Evolutionary conservation across 2,888 invertebrate species (phyloP), one percentile per base, ranked within the genome.

Genomic region (Glaucopsyche alexis): DNA sequence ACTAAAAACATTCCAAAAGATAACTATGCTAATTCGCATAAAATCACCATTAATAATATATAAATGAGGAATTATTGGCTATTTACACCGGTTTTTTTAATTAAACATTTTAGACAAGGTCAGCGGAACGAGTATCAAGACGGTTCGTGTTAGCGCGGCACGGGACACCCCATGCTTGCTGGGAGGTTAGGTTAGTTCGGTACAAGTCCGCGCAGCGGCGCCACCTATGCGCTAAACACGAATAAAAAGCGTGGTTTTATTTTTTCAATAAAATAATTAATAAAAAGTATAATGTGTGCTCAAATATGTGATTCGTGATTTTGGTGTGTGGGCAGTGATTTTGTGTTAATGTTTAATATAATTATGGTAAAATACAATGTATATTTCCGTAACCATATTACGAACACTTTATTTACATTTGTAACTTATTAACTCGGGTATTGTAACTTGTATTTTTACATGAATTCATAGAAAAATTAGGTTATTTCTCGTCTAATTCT

Each of bases 131-230:
- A 88, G 88, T 80, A 90, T 85, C 91, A 91, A 90, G 87, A 87
- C 74, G 80, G 78, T 80, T 82, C 76, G 77, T 38, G 52, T 52
- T 16, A 29, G 60, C 13, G 60, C 13, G 85, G 82, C 82, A 80
- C 13, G 60, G 6, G 85, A 81, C 82, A 80, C 82, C 81, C 85
- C 80, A 81, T 85, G 88, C 85, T 83, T 84, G 86, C 82, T 83
- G 87, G 84, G 86, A 88, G 87, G 90, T 89, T 88, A 91, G 91
- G 89, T 91, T 91, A 91, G 91, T 91, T 88, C 85, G 86, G 89
- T 90, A 89, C 91, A 91, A 89, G 92, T 87, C 83, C 87, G 91
- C 90, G 81, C 75, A 77, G 90, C 81, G 82, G 90, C 87, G 90
- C 85, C 89, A 88, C 84, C 88, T 85, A 86, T 86, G 87, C 83